Base-by-base conservation (phyloP, 2,888 invertebrate species). In the Polia nebulosa region DNA sequence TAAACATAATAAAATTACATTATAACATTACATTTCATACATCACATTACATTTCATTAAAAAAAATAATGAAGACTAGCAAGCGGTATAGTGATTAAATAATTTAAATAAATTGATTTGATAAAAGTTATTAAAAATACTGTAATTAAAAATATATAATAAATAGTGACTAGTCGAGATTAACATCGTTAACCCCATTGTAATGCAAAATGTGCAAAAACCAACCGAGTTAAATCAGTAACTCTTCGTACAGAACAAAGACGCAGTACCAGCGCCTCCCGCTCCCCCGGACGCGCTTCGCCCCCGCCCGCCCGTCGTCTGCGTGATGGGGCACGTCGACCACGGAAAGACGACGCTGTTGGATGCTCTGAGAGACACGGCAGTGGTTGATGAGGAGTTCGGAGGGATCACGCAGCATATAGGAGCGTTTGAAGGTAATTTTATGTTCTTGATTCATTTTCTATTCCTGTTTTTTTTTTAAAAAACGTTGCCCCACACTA, bases 381-480 rank as follows among this genome's bases (percentile, higher is more conserved):
- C 97, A 45, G 97, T 99, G 4, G 99, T 99, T 0, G 97, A 97
- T 44, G 96, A 97, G 41, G 99, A 99, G 96, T 99, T 99, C 91
- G 99, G 99, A 2, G 99, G 99, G 22, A 99, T 99, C 75, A 99
- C 99, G 0, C 99, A 99, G 91, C 99, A 99, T 90, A 99, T 99
- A 85, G 99, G 99, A 53, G 99, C 99, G 44, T 99, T 99, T 95
- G 97, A 98, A 86, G 98, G 98, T 95, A 63, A 29, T 20, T 9
- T 17, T 27, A n/a, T 27, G 1, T n/a, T n/a, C n/a, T n/a, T n/a
- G n/a, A n/a, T n/a, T n/a, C 17, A 17, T 36, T 36, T 36, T 36
- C 36, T 36, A 32, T 9, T 32, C 9, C 9, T 32, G 8, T 9
- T 7, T 6, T 17, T 32, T 15, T 5, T 47, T 49, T 49, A n/a